Evolutionary conservation across 2,797 vertebrate genomes (phyloP).

Genomic region (Netta rufina): DNA sequence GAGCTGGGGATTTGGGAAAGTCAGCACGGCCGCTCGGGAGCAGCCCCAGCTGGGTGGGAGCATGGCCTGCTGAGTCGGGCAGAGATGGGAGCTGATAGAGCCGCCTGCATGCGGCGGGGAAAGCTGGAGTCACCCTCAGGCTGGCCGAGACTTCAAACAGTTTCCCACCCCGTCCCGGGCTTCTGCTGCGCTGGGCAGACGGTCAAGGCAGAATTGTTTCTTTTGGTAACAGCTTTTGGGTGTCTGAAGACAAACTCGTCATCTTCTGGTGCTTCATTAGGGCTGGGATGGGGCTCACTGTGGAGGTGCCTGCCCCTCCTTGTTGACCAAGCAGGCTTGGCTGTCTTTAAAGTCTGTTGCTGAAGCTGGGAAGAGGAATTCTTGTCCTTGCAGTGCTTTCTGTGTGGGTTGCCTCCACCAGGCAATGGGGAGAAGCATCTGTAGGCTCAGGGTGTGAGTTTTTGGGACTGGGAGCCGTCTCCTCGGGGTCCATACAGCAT

Average conservation of each 20-base stretch:
- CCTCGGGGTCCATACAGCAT: not conserved
- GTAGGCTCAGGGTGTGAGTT: not conserved
- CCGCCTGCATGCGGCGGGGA: not conserved
- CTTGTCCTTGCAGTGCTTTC: not conserved
- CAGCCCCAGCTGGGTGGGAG: not conserved
- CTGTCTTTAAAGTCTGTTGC: not conserved
- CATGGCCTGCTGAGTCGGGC: not conserved
- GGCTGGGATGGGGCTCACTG: not conserved
- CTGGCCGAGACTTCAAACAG: conserved; percentile 43
- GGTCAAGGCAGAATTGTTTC: conserved; percentile 3
- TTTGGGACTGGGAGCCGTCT: not conserved
- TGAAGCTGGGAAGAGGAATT: not conserved
- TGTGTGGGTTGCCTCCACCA: not conserved
- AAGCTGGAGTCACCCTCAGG: conserved; percentile 42
- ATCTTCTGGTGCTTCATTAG: conserved; percentile 22
- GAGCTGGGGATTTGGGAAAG: not conserved
- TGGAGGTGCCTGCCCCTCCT: not conserved
- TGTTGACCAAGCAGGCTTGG: not conserved
- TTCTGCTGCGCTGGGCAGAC: conserved; percentile 28
- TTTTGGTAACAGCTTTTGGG: not conserved
- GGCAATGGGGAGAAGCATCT: not conserved
- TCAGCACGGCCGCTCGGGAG: not conserved
- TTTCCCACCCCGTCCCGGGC: conserved; percentile 5
- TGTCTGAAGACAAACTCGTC: conserved; percentile 8
- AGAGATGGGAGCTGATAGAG: conserved; percentile 42